Percentiles rank a stretch among this genome's conserved stretches.
Conservation (phyloP, 1,140 invertebrate genomes). For the Aphis gossypii region DNA sequence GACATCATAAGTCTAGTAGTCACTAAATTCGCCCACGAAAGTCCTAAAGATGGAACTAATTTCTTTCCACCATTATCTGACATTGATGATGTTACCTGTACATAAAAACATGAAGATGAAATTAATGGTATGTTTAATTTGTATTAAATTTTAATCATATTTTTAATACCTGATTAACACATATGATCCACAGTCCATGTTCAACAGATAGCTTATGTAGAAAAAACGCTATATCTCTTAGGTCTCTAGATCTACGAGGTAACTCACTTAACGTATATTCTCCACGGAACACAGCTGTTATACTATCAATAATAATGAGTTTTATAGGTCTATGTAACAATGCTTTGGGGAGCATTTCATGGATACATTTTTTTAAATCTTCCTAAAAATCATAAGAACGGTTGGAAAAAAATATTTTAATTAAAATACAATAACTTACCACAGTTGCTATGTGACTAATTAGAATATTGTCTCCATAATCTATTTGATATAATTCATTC, state of each 20-base stretch:
- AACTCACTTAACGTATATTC: conserved; percentile 67
- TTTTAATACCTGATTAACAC: conserved; percentile 75
- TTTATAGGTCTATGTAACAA: conserved; percentile 65
- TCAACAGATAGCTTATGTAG: conserved; percentile 69
- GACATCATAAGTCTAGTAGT: conserved; percentile 70
- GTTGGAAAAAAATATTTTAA: conserved; percentile 38
- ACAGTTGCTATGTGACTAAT: conserved; percentile 70
- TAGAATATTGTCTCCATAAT: conserved; percentile 67
- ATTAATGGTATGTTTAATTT: background rate
- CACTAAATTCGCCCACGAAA: conserved; percentile 75
- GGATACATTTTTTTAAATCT: conserved; percentile 69
- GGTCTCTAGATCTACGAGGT: conserved; percentile 67
- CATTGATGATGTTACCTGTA: conserved; percentile 65
- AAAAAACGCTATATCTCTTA: conserved; percentile 68
- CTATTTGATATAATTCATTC: conserved; percentile 62
- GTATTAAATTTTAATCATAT: background rate
- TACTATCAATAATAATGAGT: conserved; percentile 77
- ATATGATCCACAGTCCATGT: conserved; percentile 71
- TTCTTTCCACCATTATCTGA: conserved; percentile 61
- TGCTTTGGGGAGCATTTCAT: conserved; percentile 66
- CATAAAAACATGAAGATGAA: conserved; percentile 7
- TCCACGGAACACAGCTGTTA: conserved; percentile 75
- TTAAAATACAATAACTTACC: conserved; percentile 64
- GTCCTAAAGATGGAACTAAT: conserved; percentile 68
- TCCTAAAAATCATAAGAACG: conserved; percentile 65